Evolutionary conservation across 2,797 vertebrate species (phyloP).

Genomic region (Ceyx erithaca): DNA sequence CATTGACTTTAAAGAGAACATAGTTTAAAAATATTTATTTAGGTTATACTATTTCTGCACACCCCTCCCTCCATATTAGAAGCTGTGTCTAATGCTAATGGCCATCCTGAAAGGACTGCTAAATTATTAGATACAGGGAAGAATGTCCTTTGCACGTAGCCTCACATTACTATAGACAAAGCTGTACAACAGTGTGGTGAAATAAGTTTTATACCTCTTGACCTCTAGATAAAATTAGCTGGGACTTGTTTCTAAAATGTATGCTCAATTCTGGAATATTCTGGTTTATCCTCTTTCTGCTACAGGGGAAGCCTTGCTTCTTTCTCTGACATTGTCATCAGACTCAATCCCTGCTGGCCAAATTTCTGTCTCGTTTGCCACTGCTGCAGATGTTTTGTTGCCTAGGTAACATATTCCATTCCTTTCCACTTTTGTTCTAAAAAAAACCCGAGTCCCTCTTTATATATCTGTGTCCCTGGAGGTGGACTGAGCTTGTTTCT

Average conservation of each 20-base stretch:
- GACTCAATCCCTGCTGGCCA: background rate
- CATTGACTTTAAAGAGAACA: background rate
- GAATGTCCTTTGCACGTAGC: background rate
- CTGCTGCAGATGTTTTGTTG: slow-evolving; percentile 28
- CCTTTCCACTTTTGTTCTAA: slow-evolving; percentile 28
- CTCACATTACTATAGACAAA: background rate
- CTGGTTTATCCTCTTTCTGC: background rate
- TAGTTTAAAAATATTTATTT: background rate
- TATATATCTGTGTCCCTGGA: background rate
- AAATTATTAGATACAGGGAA: background rate
- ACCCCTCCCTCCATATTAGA: background rate
- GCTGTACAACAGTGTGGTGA: fast-evolving
- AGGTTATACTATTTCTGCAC: background rate
- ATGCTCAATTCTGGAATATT: background rate
- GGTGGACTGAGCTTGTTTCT: background rate
- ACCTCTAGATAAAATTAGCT: background rate
- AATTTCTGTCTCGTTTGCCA: background rate
- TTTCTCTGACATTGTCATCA: background rate
- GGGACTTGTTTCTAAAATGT: background rate
- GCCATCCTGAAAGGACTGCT: background rate
- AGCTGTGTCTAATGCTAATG: background rate
- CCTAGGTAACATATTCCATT: slow-evolving; percentile 42
- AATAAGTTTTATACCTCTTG: background rate
- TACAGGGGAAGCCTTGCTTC: background rate
- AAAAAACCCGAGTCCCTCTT: background rate